phyloP scores from a whole-genome alignment of 2,113 vertebrate species.

The Sialia sialis region DNA sequence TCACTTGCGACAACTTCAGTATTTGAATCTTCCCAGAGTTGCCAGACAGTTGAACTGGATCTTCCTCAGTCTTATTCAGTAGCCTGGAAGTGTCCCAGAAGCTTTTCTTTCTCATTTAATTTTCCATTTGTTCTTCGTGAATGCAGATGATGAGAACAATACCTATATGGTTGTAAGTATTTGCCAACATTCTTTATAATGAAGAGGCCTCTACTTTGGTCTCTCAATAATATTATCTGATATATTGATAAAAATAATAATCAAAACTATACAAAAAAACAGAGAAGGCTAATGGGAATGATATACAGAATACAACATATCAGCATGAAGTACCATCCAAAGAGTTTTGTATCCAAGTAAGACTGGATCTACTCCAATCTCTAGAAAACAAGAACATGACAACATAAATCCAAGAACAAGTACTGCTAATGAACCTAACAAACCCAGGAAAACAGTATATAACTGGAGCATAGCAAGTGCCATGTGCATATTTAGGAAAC shows the following conservation, averaged over 20 bases:
- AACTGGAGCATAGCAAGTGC: background rate
- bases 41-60: background rate
- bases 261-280: background rate
- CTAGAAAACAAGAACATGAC: background rate
- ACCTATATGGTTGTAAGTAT: background rate
- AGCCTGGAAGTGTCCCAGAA: background rate
- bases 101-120: background rate
- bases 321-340: background rate
- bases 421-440: background rate
- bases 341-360: background rate
- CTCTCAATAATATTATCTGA: background rate
- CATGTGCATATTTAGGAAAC: background rate
- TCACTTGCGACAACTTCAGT: rapidly evolving
- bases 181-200: background rate
- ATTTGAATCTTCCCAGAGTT: background rate
- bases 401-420: background rate
- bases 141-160: background rate
- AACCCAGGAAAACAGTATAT: background rate
- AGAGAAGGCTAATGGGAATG: background rate
- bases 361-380: background rate
- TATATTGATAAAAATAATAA: background rate
- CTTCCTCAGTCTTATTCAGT: background rate
- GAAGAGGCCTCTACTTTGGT: background rate
- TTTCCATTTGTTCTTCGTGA: background rate
- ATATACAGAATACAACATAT: background rate